Evolutionary conservation across 2,113 vertebrate species (phyloP), one percentile per base, ranked within the genome.

Genomic region (Ramphastos sulfuratus): DNA sequence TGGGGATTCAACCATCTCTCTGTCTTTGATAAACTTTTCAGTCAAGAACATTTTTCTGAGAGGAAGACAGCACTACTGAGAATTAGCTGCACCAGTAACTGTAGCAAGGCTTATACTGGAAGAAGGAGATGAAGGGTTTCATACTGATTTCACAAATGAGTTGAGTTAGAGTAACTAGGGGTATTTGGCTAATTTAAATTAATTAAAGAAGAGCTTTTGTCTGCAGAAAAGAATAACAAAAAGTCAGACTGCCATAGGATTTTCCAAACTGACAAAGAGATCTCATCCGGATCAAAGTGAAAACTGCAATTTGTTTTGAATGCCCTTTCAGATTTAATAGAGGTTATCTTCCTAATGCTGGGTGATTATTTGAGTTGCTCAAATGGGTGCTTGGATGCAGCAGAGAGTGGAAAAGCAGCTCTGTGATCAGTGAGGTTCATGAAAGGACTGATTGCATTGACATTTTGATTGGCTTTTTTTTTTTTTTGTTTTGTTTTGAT

Each of bases 81-180:
- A 58, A 46, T 59, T 37, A 60, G 18, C 27, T 19, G 7, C 3
- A 37, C 3, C 1, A 8, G n/a, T 44, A 61, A 31, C 10, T 50
- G 20, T n/a, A 81, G 7, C 4, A 48, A 76, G 69, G 11, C 6
- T 93, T 69, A 16, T 46, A 52, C 18, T 23, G 63, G 4, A 4
- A 63, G 15, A 76, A 69, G 3, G 76, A 1, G 25, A 20, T 8
- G 6, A 1, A 1, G 0, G 1, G 17, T 58, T 46, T 84, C 74
- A 23, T 54, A 46, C 7, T n/a, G 18, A 35, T 78, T 91, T 67
- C 39, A 65, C 15, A 75, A 82, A 85, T 28, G 14, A 64, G 73
- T 3, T 19, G 30, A 59, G 10, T 55, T n/a, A 52, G 7, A 78
- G 4, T 21, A 56, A n/a, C 28, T 13, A 23, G 75, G 7, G 1